Conservation (phyloP, 2,888 invertebrate genomes). For the Ephialtes manifestator region DNA sequence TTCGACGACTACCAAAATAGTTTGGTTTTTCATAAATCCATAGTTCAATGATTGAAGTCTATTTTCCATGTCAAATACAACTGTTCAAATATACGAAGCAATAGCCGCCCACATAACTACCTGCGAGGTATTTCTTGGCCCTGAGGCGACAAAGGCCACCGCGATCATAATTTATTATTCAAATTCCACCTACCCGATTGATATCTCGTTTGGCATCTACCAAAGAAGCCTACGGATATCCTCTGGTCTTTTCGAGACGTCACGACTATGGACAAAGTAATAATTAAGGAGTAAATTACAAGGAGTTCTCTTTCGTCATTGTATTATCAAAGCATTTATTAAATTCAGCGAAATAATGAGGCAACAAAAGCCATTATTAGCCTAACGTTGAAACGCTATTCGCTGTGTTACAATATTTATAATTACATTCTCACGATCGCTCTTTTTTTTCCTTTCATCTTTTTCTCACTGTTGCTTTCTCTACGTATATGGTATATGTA, state of each 20-base stretch:
- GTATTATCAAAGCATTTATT: slow-evolving; percentile 81
- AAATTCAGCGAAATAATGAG: slow-evolving; percentile 76
- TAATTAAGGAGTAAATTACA: slow-evolving; percentile 51
- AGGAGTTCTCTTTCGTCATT: slow-evolving; percentile 69
- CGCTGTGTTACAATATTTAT: slow-evolving; percentile 41
- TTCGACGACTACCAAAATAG: neutral
- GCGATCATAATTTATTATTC: neutral
- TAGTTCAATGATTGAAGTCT: neutral
- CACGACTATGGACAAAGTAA: neutral
- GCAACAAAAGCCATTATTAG: slow-evolving; percentile 76
- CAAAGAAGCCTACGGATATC: slow-evolving; percentile 1
- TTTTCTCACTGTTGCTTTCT: slow-evolving; percentile 24
- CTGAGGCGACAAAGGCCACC: neutral
- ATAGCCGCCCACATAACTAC: neutral
- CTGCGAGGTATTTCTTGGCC: neutral
- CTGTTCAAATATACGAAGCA: neutral
- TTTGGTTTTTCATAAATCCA: neutral
- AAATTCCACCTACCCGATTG: slow-evolving; percentile 10
- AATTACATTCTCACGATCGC: slow-evolving; percentile 53
- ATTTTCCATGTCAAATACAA: neutral
- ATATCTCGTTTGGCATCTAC: neutral
- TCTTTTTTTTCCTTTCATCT: neutral
- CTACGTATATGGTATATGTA: slow-evolving; percentile 63
- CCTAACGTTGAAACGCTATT: slow-evolving; percentile 68
- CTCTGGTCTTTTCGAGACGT: neutral